These are phyloP conservation scores for Phalacrocorax pelagicus DNA, from an alignment of 2,113 vertebrate genomes.

Conservation along the genomic window DNA sequence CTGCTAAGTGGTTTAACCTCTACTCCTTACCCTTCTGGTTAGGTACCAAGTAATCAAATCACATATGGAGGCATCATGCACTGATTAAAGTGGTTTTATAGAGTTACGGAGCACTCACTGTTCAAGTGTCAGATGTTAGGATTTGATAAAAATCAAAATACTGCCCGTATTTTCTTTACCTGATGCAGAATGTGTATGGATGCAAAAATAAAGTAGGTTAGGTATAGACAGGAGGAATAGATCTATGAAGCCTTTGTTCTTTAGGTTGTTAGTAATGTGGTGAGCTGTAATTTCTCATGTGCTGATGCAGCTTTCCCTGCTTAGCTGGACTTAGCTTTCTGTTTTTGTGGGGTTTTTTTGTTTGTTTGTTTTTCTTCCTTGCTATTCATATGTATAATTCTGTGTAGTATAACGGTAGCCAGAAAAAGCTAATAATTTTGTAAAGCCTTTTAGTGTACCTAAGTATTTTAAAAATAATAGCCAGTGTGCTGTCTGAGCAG, in stretches of 20 bases:
- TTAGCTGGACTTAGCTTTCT: background rate
- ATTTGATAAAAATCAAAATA: background rate
- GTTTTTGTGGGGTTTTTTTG: no score
- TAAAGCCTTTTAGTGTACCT: background rate
- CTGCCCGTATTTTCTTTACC: background rate
- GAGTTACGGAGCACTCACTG: background rate
- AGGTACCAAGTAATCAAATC: background rate
- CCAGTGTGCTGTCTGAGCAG: background rate
- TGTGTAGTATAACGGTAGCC: background rate
- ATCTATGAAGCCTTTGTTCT: background rate
- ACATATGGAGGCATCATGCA: background rate
- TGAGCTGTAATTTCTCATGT: background rate
- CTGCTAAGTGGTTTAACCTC: background rate
- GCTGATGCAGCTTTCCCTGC: background rate
- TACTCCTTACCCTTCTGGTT: background rate
- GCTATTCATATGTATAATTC: background rate
- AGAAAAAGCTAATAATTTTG: background rate
- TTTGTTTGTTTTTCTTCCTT: background rate
- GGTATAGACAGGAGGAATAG: background rate
- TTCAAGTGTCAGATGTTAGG: background rate
- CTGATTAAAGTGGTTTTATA: background rate
- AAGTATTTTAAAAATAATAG: background rate
- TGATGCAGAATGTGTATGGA: background rate
- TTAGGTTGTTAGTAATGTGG: background rate
- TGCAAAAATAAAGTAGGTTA: background rate